Conservation (phyloP, 2,797 vertebrate species). For the Paedocypris micromegethes region DNA sequence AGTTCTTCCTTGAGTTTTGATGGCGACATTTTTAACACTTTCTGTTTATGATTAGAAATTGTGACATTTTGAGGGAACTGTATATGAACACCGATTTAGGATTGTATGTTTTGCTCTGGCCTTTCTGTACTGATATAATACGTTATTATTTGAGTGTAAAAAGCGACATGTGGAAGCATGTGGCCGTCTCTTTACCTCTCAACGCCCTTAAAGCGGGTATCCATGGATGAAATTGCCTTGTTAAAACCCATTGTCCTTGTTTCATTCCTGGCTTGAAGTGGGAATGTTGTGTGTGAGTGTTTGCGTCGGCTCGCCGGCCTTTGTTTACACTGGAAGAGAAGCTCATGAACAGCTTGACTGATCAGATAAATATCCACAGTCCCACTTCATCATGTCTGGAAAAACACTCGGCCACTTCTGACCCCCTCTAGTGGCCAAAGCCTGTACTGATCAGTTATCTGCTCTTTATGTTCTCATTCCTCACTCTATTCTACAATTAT, state of each 20-base stretch:
- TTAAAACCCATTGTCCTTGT: conserved; percentile 15
- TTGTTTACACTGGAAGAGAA: conserved; percentile 29
- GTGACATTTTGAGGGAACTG: no score
- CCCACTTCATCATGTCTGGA: conserved; percentile 10
- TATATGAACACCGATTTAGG: no score
- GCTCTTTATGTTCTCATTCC: no score
- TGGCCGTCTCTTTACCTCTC: conserved; percentile 5
- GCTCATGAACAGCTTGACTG: conserved; percentile 25
- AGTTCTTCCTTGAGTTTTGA: no score
- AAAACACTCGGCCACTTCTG: conserved; percentile 3
- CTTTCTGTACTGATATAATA: not conserved
- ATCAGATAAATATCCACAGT: conserved; percentile 27
- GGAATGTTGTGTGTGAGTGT: conserved; percentile 33
- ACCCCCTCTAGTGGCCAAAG: conserved; percentile 35
- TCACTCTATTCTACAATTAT: no score
- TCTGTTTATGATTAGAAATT: no score
- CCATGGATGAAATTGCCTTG: conserved; percentile 30
- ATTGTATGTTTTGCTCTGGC: no score
- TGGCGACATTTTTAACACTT: no score
- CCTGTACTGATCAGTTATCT: no score
- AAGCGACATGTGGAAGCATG: conserved; percentile 17
- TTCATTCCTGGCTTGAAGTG: conserved; percentile 19
- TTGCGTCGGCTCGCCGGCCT: conserved; percentile 18
- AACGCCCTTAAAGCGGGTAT: conserved; percentile 14
- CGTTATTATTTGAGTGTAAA: conserved; percentile 5